Conservation (phyloP, 2,888 invertebrate genomes). For the Tetheella fluctuosa region DNA sequence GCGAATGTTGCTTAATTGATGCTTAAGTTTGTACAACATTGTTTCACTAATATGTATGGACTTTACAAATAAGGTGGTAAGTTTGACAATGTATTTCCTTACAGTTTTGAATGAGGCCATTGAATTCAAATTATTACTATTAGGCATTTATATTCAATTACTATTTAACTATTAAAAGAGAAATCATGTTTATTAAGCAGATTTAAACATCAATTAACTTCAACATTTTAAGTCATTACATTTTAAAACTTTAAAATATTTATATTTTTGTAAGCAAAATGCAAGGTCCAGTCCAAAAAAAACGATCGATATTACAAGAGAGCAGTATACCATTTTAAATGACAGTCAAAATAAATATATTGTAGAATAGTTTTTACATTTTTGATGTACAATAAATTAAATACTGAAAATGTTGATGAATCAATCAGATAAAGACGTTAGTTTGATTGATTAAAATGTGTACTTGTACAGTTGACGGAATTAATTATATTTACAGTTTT, state of each 20-base stretch:
- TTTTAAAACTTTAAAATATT: neutral
- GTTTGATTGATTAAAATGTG: neutral
- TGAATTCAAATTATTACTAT: neutral
- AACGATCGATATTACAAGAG: constrained; percentile 1
- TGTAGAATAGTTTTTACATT: neutral
- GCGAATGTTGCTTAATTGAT: constrained; percentile 1
- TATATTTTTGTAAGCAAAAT: neutral
- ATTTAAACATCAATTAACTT: constrained; percentile 8
- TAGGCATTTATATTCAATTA: neutral
- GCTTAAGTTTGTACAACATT: neutral
- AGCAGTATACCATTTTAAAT: constrained; percentile 5
- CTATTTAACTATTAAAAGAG: neutral
- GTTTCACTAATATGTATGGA: neutral
- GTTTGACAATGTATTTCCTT: neutral
- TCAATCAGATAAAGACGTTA: neutral
- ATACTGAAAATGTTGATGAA: neutral
- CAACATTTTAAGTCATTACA: constrained; percentile 6
- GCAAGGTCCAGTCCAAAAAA: constrained; percentile 10
- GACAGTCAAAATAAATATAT: constrained; percentile 9
- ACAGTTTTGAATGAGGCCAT: neutral
- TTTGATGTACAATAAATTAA: neutral
- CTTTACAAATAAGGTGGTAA: neutral
- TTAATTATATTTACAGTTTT: neutral
- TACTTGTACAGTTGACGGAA: neutral
- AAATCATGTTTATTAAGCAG: neutral